Base-by-base conservation (phyloP, 1,140 invertebrate species). In the Platorchestia sp. region DNA sequence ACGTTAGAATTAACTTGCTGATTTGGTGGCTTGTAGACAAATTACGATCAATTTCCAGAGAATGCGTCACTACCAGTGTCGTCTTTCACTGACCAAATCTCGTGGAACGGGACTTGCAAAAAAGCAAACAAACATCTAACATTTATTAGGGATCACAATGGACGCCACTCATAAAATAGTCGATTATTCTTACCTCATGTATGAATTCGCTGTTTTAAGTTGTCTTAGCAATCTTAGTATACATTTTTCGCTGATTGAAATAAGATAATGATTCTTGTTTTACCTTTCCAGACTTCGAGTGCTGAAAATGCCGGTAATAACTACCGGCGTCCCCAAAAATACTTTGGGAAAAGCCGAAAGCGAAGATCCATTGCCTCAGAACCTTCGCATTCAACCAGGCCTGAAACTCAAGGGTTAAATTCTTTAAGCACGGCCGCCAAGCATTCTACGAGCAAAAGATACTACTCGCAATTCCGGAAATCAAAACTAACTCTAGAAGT, bases 401-500 rank as follows among this genome's bases (percentile, higher is more conserved):
- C 14, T 36, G 59, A 75, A 75, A 75, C 1, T 75, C 27, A 19
- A 3, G 59, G 14, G 14, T 36, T 27, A 75, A 75, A 36, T 3
- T 75, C 36, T 36, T 75, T 27, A 14, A 14, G 27, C 36, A 43
- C 87, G 41, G 87, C 10, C 7, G 22, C n/a, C 5, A 36, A 89
- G 5, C 5, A 19, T 41, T 44, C 10, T 42, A 36, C n/a, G 42
- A 89, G 42, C 36, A 89, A 89, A 27, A 40, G 90, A 51, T 45
- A n/a, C 91, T 86, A 6, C 42, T 87, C 86, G 6, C 45, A 0
- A 22, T 44, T 5, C 19, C 36, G 0, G 27, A 87, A 47, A 47
- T 40, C 36, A 43, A 91, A 36, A 41, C 90, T 96, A 41, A 95
- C 51, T 1, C 95, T 96, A 40, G 96, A 96, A 86, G 59, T 96